Evolutionary conservation across 2,797 vertebrate genomes (phyloP).

Genomic region (Tadarida brasiliensis): DNA sequence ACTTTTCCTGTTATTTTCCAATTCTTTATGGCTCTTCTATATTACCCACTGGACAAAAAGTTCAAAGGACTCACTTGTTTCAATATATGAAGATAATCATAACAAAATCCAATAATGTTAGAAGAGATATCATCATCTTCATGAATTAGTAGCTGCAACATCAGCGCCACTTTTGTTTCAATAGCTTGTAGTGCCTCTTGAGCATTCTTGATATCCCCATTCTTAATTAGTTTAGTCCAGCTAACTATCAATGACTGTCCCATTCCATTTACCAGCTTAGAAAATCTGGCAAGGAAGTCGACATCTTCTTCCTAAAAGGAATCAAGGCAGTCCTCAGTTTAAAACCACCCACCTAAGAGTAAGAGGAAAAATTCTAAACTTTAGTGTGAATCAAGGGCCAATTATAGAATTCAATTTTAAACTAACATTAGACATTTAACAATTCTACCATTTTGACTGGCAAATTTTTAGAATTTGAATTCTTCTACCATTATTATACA

Average conservation of each 20-base stretch:
- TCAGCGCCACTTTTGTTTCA: constrained; percentile 95
- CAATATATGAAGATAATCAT: constrained; percentile 98
- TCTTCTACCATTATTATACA: background rate
- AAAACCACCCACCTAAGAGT: background rate
- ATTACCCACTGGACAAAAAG: constrained; percentile 13
- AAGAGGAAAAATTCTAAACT: constrained; percentile 3
- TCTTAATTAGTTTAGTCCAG: constrained; percentile 96
- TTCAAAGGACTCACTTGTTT: constrained; percentile 92
- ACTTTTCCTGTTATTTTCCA: constrained; percentile 27
- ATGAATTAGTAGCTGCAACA: constrained; percentile 95
- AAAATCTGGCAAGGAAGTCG: constrained; percentile 99
- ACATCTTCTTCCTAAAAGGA: constrained; percentile 96
- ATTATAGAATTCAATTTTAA: background rate
- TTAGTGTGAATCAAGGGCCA: background rate
- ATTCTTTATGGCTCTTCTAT: background rate
- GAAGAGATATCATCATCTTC: constrained; percentile 99
- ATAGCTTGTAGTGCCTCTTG: constrained; percentile 93
- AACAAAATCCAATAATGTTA: constrained; percentile 98
- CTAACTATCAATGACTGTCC: constrained; percentile 97
- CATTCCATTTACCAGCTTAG: constrained; percentile 98
- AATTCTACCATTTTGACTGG: background rate
- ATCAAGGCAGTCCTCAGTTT: constrained; percentile 31
- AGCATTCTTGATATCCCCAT: constrained; percentile 92
- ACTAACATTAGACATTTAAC: background rate
- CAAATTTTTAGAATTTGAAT: background rate